Percentiles rank a stretch among this genome's conserved stretches.
These are phyloP conservation scores for Lagenorhynchus albirostris DNA, from an alignment of 2,113 vertebrate genomes.

Conservation along the genomic window DNA sequence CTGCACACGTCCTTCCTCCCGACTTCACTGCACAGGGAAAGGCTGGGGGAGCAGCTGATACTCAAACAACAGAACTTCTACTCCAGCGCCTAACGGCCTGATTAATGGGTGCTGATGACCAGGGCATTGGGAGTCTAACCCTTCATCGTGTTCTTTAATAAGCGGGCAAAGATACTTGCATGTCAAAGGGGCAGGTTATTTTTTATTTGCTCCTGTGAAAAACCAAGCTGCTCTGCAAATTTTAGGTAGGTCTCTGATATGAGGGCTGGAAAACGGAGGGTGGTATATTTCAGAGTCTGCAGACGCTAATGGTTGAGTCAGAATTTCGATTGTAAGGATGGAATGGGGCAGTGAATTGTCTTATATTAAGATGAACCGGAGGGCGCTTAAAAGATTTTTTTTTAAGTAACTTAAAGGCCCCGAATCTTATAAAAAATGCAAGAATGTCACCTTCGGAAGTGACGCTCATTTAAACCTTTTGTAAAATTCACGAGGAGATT, in stretches of 20 bases:
- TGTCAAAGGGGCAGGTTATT: neutral
- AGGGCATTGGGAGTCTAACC: neutral
- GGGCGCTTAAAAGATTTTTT: neutral
- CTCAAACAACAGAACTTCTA: neutral
- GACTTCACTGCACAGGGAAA: neutral
- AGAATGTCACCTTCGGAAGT: neutral
- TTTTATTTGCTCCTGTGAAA: neutral
- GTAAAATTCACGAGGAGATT: neutral
- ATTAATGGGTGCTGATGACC: neutral
- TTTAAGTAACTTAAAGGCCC: neutral
- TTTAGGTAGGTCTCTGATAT: neutral
- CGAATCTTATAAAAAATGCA: neutral
- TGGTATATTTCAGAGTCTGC: neutral
- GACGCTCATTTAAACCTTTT: neutral
- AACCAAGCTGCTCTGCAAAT: neutral
- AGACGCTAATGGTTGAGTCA: neutral
- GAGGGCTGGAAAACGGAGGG: neutral
- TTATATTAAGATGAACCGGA: neutral
- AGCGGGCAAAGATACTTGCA: neutral
- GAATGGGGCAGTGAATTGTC: neutral
- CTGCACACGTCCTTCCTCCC: no score
- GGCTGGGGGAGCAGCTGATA: neutral
- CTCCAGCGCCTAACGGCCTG: neutral
- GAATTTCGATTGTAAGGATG: neutral
- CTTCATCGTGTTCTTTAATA: conserved; percentile 3